Conservation (phyloP, 2,888 invertebrate genomes). For the Noctua comes region DNA sequence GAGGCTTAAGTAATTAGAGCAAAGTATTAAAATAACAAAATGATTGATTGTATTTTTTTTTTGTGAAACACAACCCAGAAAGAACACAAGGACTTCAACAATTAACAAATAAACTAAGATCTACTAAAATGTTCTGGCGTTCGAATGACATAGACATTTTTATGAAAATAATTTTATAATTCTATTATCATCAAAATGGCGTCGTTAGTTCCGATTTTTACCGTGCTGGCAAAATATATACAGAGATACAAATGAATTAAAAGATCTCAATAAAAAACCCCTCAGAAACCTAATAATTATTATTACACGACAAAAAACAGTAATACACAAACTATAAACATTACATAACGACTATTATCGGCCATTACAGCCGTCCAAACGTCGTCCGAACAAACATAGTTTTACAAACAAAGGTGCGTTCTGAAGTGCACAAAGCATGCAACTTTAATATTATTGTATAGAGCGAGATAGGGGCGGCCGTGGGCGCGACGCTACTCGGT, state of each 20-base stretch:
- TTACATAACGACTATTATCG: slow-evolving; percentile 15
- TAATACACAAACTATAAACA: slow-evolving; percentile 12
- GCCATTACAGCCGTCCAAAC: slow-evolving; percentile 40
- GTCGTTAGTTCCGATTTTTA: background rate
- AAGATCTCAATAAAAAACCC: background rate
- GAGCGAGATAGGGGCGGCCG: slow-evolving; percentile 61
- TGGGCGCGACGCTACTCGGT: slow-evolving; percentile 65
- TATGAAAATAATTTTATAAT: background rate
- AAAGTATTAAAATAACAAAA: background rate
- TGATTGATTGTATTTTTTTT: background rate
- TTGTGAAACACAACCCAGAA: background rate
- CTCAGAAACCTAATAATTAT: background rate
- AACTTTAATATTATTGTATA: slow-evolving; percentile 67
- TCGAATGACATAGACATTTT: background rate
- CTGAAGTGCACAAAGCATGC: slow-evolving; percentile 69
- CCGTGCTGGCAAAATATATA: background rate
- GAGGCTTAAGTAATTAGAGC: slow-evolving; percentile 10
- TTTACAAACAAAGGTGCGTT: slow-evolving; percentile 68
- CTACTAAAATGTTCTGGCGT: background rate
- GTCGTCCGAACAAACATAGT: slow-evolving; percentile 52
- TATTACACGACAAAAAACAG: slow-evolving; percentile 12
- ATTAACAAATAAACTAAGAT: background rate
- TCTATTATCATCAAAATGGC: background rate
- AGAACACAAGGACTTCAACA: background rate
- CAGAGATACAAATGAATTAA: background rate